phyloP scores from a whole-genome alignment of 1,140 invertebrate genomes.

The Eulimnadia texana region DNA sequence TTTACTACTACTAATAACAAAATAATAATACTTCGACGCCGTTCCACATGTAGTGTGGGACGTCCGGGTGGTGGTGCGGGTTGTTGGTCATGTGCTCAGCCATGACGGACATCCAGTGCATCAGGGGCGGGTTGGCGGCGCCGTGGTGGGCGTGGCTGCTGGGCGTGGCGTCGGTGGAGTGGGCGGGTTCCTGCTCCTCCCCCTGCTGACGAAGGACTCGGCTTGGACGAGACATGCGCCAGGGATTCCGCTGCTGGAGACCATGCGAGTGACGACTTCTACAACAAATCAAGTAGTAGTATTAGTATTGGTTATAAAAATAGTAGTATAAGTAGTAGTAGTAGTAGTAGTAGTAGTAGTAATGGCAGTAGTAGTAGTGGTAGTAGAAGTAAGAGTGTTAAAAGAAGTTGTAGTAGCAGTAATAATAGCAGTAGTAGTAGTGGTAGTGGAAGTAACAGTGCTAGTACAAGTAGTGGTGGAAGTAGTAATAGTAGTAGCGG shows the following conservation, averaged over 20 bases:
- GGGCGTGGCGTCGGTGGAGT: conserved; percentile 16
- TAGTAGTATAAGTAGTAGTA: no score
- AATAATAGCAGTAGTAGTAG: no score
- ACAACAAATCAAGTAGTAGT: conserved; percentile 24
- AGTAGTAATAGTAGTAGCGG: no score
- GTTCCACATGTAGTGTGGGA: conserved; percentile 49
- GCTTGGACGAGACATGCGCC: conserved; percentile 29
- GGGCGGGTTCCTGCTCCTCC: conserved; percentile 34
- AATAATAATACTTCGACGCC: conserved; percentile 48
- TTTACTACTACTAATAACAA: no score
- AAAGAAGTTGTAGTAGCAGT: no score
- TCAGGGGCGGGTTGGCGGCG: conserved; percentile 33
- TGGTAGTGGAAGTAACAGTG: no score
- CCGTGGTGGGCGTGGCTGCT: conserved; percentile 14
- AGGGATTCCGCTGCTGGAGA: conserved; percentile 28
- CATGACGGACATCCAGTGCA: conserved; percentile 74
- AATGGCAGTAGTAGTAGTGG: no score
- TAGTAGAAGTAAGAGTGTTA: no score
- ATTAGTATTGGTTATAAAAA: no score
- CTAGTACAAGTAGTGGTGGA: no score
- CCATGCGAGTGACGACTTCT: conserved; percentile 33
- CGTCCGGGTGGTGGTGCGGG: conserved; percentile 33
- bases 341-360: no score
- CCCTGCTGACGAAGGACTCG: conserved; percentile 24
- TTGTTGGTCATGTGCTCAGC: conserved; percentile 53